Conservation (phyloP, 1,140 invertebrate genomes). For the Ridgeia piscesae region DNA sequence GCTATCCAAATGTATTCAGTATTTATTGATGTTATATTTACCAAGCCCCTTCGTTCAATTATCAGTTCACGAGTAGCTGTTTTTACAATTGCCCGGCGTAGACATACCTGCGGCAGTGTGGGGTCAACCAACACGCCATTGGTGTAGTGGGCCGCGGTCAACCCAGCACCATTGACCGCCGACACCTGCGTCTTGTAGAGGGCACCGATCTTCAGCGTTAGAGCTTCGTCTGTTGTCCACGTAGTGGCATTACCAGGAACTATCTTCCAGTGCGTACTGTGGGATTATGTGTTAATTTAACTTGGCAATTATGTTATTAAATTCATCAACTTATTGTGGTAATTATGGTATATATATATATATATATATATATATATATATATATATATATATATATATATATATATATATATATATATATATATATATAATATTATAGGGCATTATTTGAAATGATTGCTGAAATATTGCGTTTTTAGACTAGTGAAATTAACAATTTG, state of each 20-base stretch:
- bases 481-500: background rate
- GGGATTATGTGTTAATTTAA: background rate
- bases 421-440: no score
- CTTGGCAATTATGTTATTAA: background rate
- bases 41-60: no score
- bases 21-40: no score
- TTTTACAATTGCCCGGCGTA: background rate
- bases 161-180: slow-evolving; percentile 10
- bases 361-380: no score
- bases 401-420: no score
- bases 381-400: no score
- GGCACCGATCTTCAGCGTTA: background rate
- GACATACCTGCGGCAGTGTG: background rate
- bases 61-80: no score
- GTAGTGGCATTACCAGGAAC: background rate
- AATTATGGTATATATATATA: no score
- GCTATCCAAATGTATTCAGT: no score
- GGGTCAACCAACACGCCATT: background rate
- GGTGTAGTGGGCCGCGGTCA: background rate
- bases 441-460: background rate
- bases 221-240: background rate
- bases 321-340: background rate
- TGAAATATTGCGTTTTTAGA: background rate
- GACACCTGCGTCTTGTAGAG: background rate
- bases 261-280: background rate